phyloP scores from a whole-genome alignment of 2,888 invertebrate genomes.

The Pristionchus mayeri region DNA sequence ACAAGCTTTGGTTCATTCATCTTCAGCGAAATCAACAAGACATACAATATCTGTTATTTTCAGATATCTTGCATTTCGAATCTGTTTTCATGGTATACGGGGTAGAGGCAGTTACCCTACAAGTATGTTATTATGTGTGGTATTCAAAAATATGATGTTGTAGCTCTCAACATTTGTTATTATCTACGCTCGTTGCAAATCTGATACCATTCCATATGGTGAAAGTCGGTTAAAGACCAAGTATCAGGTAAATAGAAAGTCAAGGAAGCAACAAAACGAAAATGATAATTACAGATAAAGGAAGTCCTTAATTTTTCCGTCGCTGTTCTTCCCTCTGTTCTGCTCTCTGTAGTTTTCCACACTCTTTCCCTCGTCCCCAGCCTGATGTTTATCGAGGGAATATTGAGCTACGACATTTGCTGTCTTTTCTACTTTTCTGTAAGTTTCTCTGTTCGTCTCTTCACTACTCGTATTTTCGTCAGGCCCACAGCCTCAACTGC shows the following conservation, averaged over 20 bases:
- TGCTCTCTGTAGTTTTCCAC: background rate
- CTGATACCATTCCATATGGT: background rate
- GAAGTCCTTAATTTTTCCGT: background rate
- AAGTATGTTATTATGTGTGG: background rate
- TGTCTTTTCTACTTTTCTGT: conserved; percentile 14
- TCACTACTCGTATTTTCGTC: background rate
- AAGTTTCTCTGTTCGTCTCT: background rate
- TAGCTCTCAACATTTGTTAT: background rate
- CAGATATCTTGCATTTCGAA: background rate
- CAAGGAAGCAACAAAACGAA: no score
- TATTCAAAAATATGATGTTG: background rate
- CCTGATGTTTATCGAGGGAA: background rate
- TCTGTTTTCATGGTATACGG: background rate
- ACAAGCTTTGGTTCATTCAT: no score
- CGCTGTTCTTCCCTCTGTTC: background rate
- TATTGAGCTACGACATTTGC: background rate
- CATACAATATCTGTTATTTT: background rate
- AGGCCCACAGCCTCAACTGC: conserved; percentile 6
- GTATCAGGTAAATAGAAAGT: background rate
- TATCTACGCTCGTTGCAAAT: background rate
- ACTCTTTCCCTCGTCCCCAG: background rate
- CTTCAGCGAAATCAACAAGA: no score
- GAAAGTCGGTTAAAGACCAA: background rate
- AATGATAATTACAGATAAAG: background rate
- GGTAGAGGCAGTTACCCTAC: background rate